phyloP scores from a whole-genome alignment of 2,797 vertebrate genomes.

The Echeneis naucrates region DNA sequence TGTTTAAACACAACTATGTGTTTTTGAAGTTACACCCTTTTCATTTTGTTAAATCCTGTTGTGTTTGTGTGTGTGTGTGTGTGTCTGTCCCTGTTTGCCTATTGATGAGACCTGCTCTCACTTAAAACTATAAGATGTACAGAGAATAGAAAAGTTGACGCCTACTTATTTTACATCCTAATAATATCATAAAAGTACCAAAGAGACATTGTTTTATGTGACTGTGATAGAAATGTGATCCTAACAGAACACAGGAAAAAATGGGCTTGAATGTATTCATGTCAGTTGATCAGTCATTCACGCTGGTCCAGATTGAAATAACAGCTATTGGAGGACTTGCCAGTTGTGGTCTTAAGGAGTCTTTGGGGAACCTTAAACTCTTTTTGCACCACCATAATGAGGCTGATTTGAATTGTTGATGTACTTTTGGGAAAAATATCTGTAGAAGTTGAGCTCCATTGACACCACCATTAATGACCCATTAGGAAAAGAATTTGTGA shows the following conservation, averaged over 20 bases:
- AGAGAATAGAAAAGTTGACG: background rate
- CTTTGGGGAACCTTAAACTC: no score
- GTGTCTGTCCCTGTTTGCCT: background rate
- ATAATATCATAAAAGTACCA: background rate
- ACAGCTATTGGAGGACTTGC: no score
- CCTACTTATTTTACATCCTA: background rate
- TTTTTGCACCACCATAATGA: no score
- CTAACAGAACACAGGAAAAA: no score
- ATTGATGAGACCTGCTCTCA: background rate
- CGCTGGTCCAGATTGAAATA: background rate
- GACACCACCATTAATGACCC: no score
- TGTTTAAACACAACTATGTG: slow-evolving; percentile 34
- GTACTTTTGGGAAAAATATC: no score
- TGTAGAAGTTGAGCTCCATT: no score
- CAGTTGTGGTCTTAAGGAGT: no score
- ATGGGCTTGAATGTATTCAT: no score
- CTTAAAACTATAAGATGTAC: background rate
- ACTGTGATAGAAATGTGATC: no score
- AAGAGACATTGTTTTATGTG: background rate
- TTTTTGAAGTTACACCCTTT: slow-evolving; percentile 28
- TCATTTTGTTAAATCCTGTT: slow-evolving; percentile 20
- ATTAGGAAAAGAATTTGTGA: no score
- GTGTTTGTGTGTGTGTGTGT: background rate
- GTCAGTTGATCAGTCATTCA: background rate
- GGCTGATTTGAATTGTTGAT: no score